Conservation (phyloP, 2,888 invertebrate genomes). For the Ethmia dodecea region DNA sequence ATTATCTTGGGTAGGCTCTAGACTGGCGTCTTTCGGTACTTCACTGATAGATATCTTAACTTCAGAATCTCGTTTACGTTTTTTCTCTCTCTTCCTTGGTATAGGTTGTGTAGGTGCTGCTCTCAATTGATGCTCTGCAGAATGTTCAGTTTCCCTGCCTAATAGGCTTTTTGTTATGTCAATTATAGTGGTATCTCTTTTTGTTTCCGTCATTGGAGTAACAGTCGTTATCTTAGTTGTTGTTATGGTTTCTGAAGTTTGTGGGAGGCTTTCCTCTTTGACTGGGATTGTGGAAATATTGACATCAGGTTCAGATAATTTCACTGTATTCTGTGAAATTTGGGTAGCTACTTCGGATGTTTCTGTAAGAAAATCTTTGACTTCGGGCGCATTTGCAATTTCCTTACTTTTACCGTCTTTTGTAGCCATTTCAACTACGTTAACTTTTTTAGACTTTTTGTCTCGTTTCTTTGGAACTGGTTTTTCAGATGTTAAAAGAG, state of each 20-base stretch:
- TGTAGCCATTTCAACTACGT: background rate
- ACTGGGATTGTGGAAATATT: conserved; percentile 21
- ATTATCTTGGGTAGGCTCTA: too few species aligned
- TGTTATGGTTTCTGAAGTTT: conserved; percentile 6
- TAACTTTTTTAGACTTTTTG: conserved; percentile 8
- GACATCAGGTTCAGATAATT: conserved; percentile 8
- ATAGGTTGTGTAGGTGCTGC: conserved; percentile 6
- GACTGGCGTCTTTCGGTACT: too few species aligned
- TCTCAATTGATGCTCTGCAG: conserved; percentile 21
- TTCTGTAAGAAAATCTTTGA: background rate
- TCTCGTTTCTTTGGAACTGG: conserved; percentile 12
- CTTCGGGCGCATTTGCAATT: background rate
- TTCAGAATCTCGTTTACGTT: conserved; percentile 5
- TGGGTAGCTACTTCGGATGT: conserved; percentile 15
- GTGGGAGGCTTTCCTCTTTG: background rate
- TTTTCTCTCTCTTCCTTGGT: conserved; percentile 4
- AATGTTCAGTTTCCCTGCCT: conserved; percentile 36
- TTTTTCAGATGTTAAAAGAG: conserved; percentile 1
- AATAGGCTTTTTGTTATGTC: conserved; percentile 34
- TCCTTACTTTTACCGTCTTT: conserved; percentile 2
- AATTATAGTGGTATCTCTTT: conserved; percentile 21
- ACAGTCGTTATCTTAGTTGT: conserved; percentile 8
- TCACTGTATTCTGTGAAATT: conserved; percentile 21
- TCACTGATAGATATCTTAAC: too few species aligned
- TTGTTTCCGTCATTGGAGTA: conserved; percentile 9